phyloP scores from a whole-genome alignment of 2,113 vertebrate species.

The Pelusios castaneus region DNA sequence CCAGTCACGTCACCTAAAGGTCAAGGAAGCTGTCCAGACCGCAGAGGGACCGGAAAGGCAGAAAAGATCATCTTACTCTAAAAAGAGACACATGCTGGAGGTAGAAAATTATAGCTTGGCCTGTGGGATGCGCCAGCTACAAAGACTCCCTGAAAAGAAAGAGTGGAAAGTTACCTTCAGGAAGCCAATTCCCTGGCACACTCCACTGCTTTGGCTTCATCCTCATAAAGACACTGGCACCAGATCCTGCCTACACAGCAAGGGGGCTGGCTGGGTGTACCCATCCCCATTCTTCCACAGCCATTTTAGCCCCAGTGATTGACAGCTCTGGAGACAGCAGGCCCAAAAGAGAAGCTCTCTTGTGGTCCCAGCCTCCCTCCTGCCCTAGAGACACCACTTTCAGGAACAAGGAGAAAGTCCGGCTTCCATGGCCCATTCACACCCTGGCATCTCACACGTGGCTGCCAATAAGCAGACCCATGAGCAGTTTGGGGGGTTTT shows the following conservation, averaged over 20 bases:
- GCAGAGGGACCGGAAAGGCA: neutral
- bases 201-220: neutral
- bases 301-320: neutral
- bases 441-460: neutral
- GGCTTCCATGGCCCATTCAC: neutral
- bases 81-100: constrained; percentile 52
- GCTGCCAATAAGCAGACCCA: neutral
- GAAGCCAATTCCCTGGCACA: no score
- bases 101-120: constrained; percentile 58
- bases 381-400: no score
- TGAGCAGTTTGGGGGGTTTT: no score
- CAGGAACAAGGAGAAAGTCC: neutral
- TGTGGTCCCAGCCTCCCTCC: neutral
- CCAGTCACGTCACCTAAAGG: fast-evolving
- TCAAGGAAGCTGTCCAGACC: constrained; percentile 28
- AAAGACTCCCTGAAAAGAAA: neutral
- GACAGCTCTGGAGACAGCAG: neutral
- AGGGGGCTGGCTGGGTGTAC: neutral
- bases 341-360: neutral
- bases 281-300: neutral
- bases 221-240: neutral
- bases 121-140: neutral
- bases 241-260: neutral
- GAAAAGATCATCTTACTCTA: constrained; percentile 42
- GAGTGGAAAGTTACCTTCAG: neutral